Percentiles rank a stretch among this genome's conserved stretches.
Conservation (phyloP, 2,888 invertebrate genomes). For the Lithophane socia region DNA sequence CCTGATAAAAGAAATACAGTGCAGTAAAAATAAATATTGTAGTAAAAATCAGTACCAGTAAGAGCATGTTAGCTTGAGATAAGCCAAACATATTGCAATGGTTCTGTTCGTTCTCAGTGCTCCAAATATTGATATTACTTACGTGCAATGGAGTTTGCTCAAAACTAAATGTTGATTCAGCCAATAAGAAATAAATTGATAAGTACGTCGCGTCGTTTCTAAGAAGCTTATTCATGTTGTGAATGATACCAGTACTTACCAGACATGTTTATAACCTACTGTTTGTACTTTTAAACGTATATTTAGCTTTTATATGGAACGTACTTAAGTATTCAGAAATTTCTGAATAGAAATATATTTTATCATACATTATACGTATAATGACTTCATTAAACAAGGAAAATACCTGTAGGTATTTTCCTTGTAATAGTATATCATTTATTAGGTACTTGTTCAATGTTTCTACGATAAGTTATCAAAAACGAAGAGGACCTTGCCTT, state of each 20-base stretch:
- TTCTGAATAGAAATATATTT: slow-evolving; percentile 19
- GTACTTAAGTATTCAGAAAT: slow-evolving; percentile 8
- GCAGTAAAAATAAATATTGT: slow-evolving; percentile 43
- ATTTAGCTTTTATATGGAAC: slow-evolving; percentile 39
- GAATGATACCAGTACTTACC: slow-evolving; percentile 44
- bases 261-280: slow-evolving; percentile 38
- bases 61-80: slow-evolving; percentile 45
- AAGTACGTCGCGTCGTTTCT: slow-evolving; percentile 50
- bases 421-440: background rate
- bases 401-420: slow-evolving; percentile 22
- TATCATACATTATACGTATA: slow-evolving; percentile 6
- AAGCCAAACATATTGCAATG: slow-evolving; percentile 55
- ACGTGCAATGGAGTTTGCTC: slow-evolving; percentile 50
- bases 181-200: slow-evolving; percentile 57
- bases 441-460: slow-evolving; percentile 25
- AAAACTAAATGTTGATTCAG: slow-evolving; percentile 61
- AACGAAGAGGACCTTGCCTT: slow-evolving; percentile 2
- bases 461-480: background rate
- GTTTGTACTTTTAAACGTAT: slow-evolving; percentile 32
- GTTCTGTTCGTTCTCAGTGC: slow-evolving; percentile 37
- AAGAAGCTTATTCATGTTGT: slow-evolving; percentile 56
- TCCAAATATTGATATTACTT: slow-evolving; percentile 53
- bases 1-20: slow-evolving; percentile 40
- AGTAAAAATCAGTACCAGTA: slow-evolving; percentile 48
- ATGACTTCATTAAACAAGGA: slow-evolving; percentile 38